A percentile compares a stretch with the other conserved stretches of the same genome.
phyloP scores from a whole-genome alignment of 2,113 vertebrate genomes.

The Carlito syrichta region DNA sequence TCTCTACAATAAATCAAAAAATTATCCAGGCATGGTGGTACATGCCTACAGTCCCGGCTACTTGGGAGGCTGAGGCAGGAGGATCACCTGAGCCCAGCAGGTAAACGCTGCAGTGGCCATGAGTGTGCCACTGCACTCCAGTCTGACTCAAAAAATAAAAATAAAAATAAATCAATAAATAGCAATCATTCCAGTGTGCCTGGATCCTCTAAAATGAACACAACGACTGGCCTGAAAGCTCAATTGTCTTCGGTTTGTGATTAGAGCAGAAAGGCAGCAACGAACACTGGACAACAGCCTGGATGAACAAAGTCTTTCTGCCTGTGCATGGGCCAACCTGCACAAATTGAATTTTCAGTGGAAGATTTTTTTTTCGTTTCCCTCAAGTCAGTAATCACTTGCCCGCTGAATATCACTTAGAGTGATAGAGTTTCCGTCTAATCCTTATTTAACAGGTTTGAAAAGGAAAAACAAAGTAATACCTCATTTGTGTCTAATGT shows the following conservation, averaged over 20 bases:
- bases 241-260: conserved; percentile 42
- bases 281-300: conserved; percentile 46
- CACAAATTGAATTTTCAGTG: conserved; percentile 60
- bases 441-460: conserved; percentile 53
- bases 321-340: conserved; percentile 8
- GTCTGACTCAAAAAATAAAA: no score
- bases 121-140: no score
- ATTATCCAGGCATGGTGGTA: no score
- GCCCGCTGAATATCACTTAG: conserved; percentile 37
- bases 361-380: neutral
- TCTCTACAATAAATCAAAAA: no score
- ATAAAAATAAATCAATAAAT: no score
- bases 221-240: fast-evolving
- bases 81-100: no score
- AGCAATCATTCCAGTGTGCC: neutral
- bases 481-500: conserved; percentile 36
- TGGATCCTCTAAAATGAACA: neutral
- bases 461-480: conserved; percentile 63
- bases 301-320: conserved; percentile 52
- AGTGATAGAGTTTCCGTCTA: conserved; percentile 52
- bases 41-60: no score
- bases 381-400: conserved; percentile 47
- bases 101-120: no score
- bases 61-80: no score
- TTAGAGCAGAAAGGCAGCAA: conserved; percentile 49